Base-by-base conservation (phyloP, 2,113 vertebrate genomes). In the Pontoporia blainvillei region DNA sequence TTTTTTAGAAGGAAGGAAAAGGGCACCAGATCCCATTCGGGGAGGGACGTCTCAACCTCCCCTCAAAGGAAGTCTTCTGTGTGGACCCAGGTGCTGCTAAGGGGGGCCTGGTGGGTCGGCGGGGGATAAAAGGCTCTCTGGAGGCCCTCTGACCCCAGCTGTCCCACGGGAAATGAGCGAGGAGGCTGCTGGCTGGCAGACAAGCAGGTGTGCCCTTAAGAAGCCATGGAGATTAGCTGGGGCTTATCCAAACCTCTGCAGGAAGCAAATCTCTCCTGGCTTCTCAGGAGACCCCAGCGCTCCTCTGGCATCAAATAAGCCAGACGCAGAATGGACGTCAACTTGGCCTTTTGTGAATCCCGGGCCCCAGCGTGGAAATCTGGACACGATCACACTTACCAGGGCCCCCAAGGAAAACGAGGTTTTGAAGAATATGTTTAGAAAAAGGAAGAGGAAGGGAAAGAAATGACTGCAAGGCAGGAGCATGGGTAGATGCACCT, bases 141-240 rank as follows among this genome's bases (percentile, higher is more conserved):
- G 83, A 94, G 83, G 84, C 85, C 97, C 90, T 96, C 95, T 97
- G 96, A 97, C 96, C 97, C 79, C 91, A 85, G 97, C 29, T 71
- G 3, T 86, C 96, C 91, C 95, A 75, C 0, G 96, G 94, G 97
- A 90, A 96, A 96, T 76, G 72, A 90, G 78, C 34, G 49, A 93
- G 91, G 91, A 95, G 95, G 75, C 95, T 89, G n/a, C 87, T 71
- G 78, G 97, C 96, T 57, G 84, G 54, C 94, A 93, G 90, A 91
- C 81, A 97, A 93, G 91, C 94, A 97, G 97, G 96, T 92, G 94
- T 97, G 71, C 93, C 84, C 83, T 92, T 91, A 75, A 97, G 97
- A 94, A 95, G 79, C 86, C 91, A 66, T 41, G 83, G 93, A 97
- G 97, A 98, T 97, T 97, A 98, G 94, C 97, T 84, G 93, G 61